Conservation (phyloP, 2,113 vertebrate species). For the Helogale parvula region DNA sequence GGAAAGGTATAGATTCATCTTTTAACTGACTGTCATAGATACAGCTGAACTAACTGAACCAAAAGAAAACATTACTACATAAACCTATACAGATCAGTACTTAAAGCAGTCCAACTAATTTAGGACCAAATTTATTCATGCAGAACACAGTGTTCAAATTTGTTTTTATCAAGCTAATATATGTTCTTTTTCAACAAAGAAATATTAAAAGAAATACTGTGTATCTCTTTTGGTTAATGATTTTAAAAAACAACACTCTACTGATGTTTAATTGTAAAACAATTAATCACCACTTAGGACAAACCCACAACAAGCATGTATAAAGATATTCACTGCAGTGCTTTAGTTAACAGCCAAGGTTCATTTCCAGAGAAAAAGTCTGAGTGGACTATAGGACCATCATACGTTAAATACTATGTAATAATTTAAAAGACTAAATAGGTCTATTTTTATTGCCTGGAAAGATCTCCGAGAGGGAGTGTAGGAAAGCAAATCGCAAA, state of each 20-base stretch:
- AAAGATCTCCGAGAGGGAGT: neutral
- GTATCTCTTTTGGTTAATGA: neutral
- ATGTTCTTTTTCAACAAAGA: constrained; percentile 15
- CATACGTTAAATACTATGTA: neutral
- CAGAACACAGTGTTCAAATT: neutral
- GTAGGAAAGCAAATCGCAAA: neutral
- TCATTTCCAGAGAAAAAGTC: neutral
- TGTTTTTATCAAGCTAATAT: constrained; percentile 42
- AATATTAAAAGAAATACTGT: neutral
- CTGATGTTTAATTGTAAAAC: constrained; percentile 7
- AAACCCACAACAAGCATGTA: neutral
- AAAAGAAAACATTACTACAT: neutral
- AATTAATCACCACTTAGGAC: constrained; percentile 14
- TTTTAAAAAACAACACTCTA: neutral
- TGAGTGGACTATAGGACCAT: neutral
- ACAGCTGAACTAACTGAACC: neutral
- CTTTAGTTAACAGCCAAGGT: neutral
- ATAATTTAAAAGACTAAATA: neutral
- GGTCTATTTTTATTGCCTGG: neutral
- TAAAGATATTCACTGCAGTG: neutral
- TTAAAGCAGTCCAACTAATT: neutral
- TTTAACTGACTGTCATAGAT: neutral
- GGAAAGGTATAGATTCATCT: neutral
- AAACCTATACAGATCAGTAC: neutral
- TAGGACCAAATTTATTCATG: neutral